Evolutionary conservation across 1,140 invertebrate species (phyloP).

Genomic region (Drosophila sp.): DNA sequence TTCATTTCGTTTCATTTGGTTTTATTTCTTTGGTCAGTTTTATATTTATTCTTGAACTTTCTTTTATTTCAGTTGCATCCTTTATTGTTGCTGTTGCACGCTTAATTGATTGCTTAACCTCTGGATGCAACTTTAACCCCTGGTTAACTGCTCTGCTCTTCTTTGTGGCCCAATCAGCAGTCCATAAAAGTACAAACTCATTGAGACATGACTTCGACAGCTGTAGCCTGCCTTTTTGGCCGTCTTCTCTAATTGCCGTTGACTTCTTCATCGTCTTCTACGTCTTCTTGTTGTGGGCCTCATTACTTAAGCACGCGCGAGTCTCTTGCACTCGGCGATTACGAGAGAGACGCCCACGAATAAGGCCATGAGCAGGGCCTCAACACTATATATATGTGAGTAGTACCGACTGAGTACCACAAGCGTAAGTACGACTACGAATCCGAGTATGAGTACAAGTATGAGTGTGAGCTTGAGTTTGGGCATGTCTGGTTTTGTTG

Average conservation of each 20-base stretch:
- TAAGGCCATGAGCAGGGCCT: conserved; percentile 46
- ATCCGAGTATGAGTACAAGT: background rate
- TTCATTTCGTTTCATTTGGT: conserved; percentile 64
- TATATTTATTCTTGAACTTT: conserved; percentile 44
- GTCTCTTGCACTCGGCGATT: conserved; percentile 37
- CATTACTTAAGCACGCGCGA: conserved; percentile 76
- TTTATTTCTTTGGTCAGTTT: conserved; percentile 81
- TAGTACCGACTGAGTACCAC: no score
- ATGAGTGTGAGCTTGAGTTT: background rate
- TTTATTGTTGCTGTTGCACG: conserved; percentile 26
- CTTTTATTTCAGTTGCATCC: conserved; percentile 1
- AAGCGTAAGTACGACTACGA: background rate
- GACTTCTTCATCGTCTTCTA: conserved; percentile 49
- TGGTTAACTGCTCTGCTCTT: background rate
- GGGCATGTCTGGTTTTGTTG: conserved; percentile 8
- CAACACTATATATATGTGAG: background rate
- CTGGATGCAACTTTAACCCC: conserved; percentile 7
- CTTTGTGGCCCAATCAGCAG: conserved; percentile 35
- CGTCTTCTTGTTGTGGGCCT: conserved; percentile 42
- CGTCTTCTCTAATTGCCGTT: conserved; percentile 74
- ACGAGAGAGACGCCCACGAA: conserved; percentile 38
- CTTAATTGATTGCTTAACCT: conserved; percentile 78
- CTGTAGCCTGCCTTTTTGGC: conserved; percentile 33
- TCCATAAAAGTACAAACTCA: conserved; percentile 39
- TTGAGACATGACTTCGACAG: conserved; percentile 45